These are phyloP conservation scores for Tetranychus piercei DNA, from an alignment of 2,888 invertebrate species.

Conservation along the genomic window DNA sequence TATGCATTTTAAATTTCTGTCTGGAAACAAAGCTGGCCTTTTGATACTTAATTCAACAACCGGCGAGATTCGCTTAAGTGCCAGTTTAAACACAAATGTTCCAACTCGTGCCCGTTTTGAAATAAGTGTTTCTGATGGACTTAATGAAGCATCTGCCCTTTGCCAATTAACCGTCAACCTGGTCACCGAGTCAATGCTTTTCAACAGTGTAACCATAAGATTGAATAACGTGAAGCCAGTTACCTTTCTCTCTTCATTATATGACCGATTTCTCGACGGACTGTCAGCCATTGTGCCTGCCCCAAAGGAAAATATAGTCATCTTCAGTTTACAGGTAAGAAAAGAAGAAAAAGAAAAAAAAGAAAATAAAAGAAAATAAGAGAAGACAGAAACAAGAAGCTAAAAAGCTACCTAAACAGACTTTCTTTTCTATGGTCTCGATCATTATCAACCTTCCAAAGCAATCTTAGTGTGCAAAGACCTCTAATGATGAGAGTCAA, in stretches of 20 bases:
- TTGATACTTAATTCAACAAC: constrained; percentile 61
- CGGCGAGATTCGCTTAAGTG: constrained; percentile 68
- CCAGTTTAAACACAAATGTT: constrained; percentile 83
- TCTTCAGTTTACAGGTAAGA: constrained; percentile 63
- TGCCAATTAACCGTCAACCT: constrained; percentile 75
- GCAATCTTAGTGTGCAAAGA: neutral
- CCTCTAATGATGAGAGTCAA: constrained; percentile 1
- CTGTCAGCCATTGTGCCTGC: constrained; percentile 78
- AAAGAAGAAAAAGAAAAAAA: neutral
- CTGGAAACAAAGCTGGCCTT: constrained; percentile 80
- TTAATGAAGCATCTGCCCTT: constrained; percentile 76
- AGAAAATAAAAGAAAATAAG: neutral
- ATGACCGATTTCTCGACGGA: constrained; percentile 71
- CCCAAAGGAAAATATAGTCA: constrained; percentile 71
- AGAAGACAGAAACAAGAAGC: neutral
- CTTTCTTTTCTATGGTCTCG: constrained; percentile 4
- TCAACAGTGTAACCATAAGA: constrained; percentile 79
- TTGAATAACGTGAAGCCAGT: constrained; percentile 81
- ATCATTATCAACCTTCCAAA: neutral
- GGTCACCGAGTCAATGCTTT: constrained; percentile 81
- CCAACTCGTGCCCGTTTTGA: constrained; percentile 82
- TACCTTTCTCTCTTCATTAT: constrained; percentile 60
- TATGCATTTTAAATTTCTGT: constrained; percentile 59
- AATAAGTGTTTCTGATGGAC: constrained; percentile 76
- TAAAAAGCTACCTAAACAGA: neutral